Percentiles rank a stretch among this genome's conserved stretches.
phyloP scores from a whole-genome alignment of 1,140 invertebrate species.

The Drosophila watanabei region DNA sequence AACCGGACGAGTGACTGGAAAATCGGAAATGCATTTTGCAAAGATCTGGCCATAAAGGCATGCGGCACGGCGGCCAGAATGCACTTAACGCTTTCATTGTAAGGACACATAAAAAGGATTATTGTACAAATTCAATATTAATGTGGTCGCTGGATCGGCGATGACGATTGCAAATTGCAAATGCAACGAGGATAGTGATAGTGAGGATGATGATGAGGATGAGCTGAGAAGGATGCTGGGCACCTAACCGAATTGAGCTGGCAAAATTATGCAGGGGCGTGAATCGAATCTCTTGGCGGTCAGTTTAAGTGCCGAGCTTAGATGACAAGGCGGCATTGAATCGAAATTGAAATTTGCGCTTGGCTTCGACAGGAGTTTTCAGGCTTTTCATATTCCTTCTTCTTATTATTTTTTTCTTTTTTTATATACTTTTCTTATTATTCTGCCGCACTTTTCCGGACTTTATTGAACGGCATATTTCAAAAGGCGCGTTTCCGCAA shows the following conservation, averaged over 20 bases:
- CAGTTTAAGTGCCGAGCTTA: constrained; percentile 70
- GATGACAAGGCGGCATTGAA: constrained; percentile 48
- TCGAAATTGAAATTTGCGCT: constrained; percentile 68
- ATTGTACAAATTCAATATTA: constrained; percentile 83
- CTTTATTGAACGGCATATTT: constrained; percentile 71
- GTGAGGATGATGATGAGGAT: background rate
- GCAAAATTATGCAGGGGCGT: constrained; percentile 79
- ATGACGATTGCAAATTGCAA: constrained; percentile 12
- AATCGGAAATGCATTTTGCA: constrained; percentile 28
- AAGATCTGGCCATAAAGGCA: constrained; percentile 62
- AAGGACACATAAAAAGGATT: constrained; percentile 78
- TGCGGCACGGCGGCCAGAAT: constrained; percentile 45
- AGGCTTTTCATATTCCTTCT: constrained; percentile 23
- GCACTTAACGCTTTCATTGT: constrained; percentile 79
- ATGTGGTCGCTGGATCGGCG: constrained; percentile 42
- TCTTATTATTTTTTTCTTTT: background rate
- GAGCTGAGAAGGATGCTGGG: background rate
- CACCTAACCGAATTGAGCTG: constrained; percentile 54
- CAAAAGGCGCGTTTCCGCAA: constrained; percentile 63
- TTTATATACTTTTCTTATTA: background rate
- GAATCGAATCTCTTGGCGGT: constrained; percentile 72
- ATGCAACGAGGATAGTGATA: constrained; percentile 5
- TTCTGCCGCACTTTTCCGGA: constrained; percentile 6
- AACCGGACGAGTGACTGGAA: background rate
- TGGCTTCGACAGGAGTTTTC: constrained; percentile 49